phyloP scores from a whole-genome alignment of 1,140 invertebrate species.

The Scaptomyza montana region DNA sequence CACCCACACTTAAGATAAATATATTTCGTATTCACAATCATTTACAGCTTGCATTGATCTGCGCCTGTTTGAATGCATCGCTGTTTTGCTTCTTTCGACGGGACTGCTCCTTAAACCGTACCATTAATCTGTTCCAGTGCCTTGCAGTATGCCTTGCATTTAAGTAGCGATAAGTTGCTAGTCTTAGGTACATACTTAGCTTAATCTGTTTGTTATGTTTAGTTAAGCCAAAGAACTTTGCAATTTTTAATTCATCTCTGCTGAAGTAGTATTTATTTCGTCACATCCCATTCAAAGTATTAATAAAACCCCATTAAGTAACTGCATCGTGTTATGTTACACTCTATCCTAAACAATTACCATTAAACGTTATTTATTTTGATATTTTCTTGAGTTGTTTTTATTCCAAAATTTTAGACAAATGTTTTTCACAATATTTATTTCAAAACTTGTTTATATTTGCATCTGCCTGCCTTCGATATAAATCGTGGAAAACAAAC shows the following conservation, averaged over 20 bases:
- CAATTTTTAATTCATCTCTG: neutral
- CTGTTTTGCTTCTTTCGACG: constrained; percentile 7
- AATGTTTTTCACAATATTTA: constrained; percentile 21
- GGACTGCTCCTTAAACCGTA: neutral
- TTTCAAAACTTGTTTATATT: constrained; percentile 47
- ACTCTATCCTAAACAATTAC: constrained; percentile 3
- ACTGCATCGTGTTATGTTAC: constrained; percentile 23
- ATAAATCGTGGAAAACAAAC: constrained; percentile 13
- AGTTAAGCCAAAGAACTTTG: constrained; percentile 36
- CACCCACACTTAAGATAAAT: constrained; percentile 6
- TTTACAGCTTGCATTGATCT: constrained; percentile 8
- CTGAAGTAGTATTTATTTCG: constrained; percentile 10
- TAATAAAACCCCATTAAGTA: constrained; percentile 14
- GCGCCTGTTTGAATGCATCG: constrained; percentile 16
- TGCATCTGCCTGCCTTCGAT: constrained; percentile 26
- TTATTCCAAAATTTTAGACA: constrained; percentile 32
- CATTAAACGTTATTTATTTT: constrained; percentile 31
- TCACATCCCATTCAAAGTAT: constrained; percentile 36
- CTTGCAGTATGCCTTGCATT: constrained; percentile 17
- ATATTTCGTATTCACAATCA: constrained; percentile 3
- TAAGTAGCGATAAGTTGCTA: neutral
- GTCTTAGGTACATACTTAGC: constrained; percentile 5
- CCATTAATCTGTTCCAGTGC: constrained; percentile 4
- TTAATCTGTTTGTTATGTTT: constrained; percentile 7
- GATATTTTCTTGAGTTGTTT: constrained; percentile 8